phyloP scores from a whole-genome alignment of 2,888 invertebrate species.

The Oscheius sp. region DNA sequence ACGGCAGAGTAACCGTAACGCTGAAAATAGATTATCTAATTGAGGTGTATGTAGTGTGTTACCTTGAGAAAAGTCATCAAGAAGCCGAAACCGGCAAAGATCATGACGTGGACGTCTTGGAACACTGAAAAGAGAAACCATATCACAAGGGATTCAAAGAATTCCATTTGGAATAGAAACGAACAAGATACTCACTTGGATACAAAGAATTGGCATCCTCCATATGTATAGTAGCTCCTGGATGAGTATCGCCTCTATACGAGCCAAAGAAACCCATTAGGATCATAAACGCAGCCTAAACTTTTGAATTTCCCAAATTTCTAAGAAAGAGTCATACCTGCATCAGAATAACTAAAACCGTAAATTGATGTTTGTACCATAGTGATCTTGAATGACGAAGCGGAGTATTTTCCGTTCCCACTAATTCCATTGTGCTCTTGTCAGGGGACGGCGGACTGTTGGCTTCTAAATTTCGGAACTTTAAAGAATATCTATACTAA shows the following conservation, averaged over 20 bases:
- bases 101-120: conserved; percentile 89
- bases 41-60: not conserved
- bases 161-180: not conserved
- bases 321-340: not conserved
- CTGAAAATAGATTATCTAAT: not conserved
- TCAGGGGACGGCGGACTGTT: not conserved
- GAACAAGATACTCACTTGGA: conserved; percentile 43
- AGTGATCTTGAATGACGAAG: not conserved
- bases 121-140: conserved; percentile 73
- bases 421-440: too few relatives aligned
- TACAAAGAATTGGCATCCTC: conserved; percentile 41
- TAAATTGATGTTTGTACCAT: conserved; percentile 28
- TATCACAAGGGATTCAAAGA: not conserved
- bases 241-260: conserved; percentile 55
- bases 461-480: not conserved
- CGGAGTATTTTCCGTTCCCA: too few relatives aligned
- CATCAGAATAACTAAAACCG: conserved; percentile 13
- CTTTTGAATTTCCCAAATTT: not conserved
- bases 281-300: conserved; percentile 61
- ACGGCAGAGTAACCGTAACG: conserved; percentile 88
- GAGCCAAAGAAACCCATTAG: conserved; percentile 63
- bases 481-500: not conserved
- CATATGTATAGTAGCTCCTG: conserved; percentile 44
- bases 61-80: conserved; percentile 87
- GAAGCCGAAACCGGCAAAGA: conserved; percentile 93